Evolutionary conservation across 2,113 vertebrate species (phyloP), one percentile per base, ranked within the genome.

Genomic region (Atractosteus spatula): DNA sequence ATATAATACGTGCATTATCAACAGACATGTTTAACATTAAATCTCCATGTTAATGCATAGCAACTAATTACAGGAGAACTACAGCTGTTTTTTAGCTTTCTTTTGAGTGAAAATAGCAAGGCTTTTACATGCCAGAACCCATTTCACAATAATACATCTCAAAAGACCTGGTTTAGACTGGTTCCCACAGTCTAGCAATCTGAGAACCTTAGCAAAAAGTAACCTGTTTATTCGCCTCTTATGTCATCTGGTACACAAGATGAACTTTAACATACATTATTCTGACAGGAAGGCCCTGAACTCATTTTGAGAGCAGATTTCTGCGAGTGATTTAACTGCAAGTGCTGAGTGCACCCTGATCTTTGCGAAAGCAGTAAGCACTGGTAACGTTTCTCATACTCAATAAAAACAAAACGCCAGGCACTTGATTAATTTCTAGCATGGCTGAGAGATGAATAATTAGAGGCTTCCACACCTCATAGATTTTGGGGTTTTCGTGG

Each of bases 361-460:
- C 55, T 55, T 8, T 13, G 13, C 55, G 13, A 59, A 83, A 62
- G 74, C 71, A 55, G 62, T 0, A 44, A 65, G 41, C 41, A 29
- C 29, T 65, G 41, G 62, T 5, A 65, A 7, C 5, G 29, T 65
- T 6, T 41, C 41, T 8, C n/a, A 29, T 8, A 65, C 29, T 65
- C 62, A 7, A 41, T 65, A 41, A 65, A 64, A 41, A 43, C 5
- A 51, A 51, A 7, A 59, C 5, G n/a, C 57, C 2, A 2, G 4
- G n/a, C 13, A 7, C n/a, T 29, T 65, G 62, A 11, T 41, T 11
- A 8, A 43, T 65, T 65, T 65, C 62, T 41, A 7, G 10, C 10
- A 41, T 29, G 2, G 6, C 62, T 8, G 5, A 7, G 62, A 8
- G 17, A 41, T 65, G 41, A 44, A 44, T 47, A 63, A 55, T 68